A percentile compares a stretch with the other conserved stretches of the same genome.
These are phyloP conservation scores for Baronia brevicornis DNA, from an alignment of 2,888 invertebrate genomes.

Conservation along the genomic window DNA sequence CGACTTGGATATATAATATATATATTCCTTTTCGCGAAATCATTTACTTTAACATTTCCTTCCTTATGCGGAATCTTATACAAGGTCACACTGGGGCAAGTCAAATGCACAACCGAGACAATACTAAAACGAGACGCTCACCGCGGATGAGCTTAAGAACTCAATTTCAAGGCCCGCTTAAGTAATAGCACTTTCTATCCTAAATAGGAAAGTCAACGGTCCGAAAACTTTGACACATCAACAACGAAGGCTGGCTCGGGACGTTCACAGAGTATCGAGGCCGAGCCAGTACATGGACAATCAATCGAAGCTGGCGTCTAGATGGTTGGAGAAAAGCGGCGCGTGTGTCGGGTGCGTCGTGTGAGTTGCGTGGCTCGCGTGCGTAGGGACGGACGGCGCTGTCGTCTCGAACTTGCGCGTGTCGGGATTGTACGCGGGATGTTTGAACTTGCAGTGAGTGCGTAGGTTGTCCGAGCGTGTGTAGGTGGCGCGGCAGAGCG, in stretches of 20 bases:
- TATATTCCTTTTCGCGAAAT: constrained; percentile 5
- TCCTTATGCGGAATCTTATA: constrained; percentile 51
- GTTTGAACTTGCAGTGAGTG: constrained; percentile 95
- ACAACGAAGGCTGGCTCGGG: constrained; percentile 33
- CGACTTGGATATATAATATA: constrained; percentile 34
- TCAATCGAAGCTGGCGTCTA: constrained; percentile 75
- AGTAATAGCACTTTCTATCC: constrained; percentile 74
- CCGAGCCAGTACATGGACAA: constrained; percentile 63
- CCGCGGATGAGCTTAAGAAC: constrained; percentile 37
- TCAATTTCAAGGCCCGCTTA: constrained; percentile 58
- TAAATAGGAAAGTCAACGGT: constrained; percentile 63
- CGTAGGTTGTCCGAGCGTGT: constrained; percentile 94
- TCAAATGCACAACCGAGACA: constrained; percentile 73
- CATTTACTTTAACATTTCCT: constrained; percentile 7
- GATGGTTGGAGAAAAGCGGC: constrained; percentile 74
- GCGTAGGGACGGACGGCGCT: constrained; percentile 74
- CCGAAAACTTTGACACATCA: constrained; percentile 45
- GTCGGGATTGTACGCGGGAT: constrained; percentile 90
- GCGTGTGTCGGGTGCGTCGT: constrained; percentile 66
- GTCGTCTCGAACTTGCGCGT: constrained; percentile 89
- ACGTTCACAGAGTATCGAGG: constrained; percentile 58
- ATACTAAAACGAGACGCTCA: constrained; percentile 63
- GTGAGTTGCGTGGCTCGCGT: constrained; percentile 44
- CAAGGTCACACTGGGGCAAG: constrained; percentile 70
- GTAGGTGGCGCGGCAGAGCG: constrained; percentile 92